Evolutionary conservation across 2,888 invertebrate species (phyloP), one percentile per base, ranked within the genome.

Genomic region (Lepetodrilus schrolli): DNA sequence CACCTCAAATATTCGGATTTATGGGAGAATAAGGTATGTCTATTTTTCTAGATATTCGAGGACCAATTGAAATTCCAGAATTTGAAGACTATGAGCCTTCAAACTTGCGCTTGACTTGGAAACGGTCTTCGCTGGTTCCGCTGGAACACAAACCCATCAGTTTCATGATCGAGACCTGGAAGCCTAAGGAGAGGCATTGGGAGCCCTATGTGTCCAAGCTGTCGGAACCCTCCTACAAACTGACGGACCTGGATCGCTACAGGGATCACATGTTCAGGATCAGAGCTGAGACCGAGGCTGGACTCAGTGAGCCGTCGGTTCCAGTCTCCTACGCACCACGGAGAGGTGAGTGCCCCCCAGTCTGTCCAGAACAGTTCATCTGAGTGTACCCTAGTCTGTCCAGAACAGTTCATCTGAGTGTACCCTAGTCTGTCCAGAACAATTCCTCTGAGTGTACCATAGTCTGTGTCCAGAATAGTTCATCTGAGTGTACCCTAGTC

Each of bases 231-330:
- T 78, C 79, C 34, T 90, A 85, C 74, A 75, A 79, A n/a, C 77
- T 90, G 66, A 84, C 84, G 4, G 84, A 86, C 37, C 81, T 99
- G 78, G 95, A 96, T 87, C 96, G 98, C 0, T 96, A 96, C 92
- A 93, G 95, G 80, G 98, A 98, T 91, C 99, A 99, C 92, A 95
- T 95, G 90, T 97, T 98, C 92, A 93, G 99, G 77, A 94, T 99
- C 38, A 93, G 98, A 36, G 98, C 98, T 2, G 97, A 98, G 90
- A 98, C 98, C 91, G 96, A 96, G 90, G 96, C 95, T 90, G 98
- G 97, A 68, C 94, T 97, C 79, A 96, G 96, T 90, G 98, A 99
- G 89, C 98, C 99, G 0, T 97, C 97, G 70, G 96, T 98, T 0
- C 96, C 94, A 88, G 95, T 87, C 43, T 86, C 85, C 13, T 80